Evolutionary conservation across 2,797 vertebrate species (phyloP), one percentile per base, ranked within the genome.

Genomic region (Sebastes baramenuke): DNA sequence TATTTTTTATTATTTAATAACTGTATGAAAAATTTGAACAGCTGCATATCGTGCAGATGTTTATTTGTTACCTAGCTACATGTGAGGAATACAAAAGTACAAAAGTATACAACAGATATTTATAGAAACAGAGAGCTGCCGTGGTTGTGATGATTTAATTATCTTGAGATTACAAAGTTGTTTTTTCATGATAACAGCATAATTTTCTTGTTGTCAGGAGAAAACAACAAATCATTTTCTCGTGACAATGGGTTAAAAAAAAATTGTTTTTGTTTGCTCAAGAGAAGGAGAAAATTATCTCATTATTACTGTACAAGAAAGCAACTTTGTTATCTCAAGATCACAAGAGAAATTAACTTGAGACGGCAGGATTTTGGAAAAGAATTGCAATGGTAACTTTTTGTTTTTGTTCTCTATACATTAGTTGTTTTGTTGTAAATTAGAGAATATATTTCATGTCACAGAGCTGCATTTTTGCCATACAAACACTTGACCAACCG

Each of bases 401-500:
- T 30, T 61, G 12, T 46, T 73, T 8, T 30, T 25, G 3, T 66
- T 62, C 24, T 27, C 18, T 3, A 38, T 54, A 8, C 55, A 18
- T 6, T 2, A 7, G 24, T 49, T n/a, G 24, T 71, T 77, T 70
- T 73, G 4, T 22, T 60, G 14, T 62, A 52, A 72, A 70, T 59
- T 13, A 72, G 24, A 72, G 1, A 38, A 70, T 61, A 25, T 56
- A 24, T 61, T 67, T 76, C 22, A 67, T 3, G 9, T 16, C 11
- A 65, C 20, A 52, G 5, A 66, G 5, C 27, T 77, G 20, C 32
- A 20, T 69, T 42, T 18, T 49, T 72, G 6, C 46, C 20, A 25
- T 18, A 54, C 11, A 36, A 81, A 77, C 54, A 74, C 61, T 29
- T 77, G 75, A 88, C 30, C 74, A 59, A 88, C 69, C 42, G 46